These are phyloP conservation scores for Scylla paramamosain DNA, from an alignment of 1,140 invertebrate genomes.

Conservation along the genomic window DNA sequence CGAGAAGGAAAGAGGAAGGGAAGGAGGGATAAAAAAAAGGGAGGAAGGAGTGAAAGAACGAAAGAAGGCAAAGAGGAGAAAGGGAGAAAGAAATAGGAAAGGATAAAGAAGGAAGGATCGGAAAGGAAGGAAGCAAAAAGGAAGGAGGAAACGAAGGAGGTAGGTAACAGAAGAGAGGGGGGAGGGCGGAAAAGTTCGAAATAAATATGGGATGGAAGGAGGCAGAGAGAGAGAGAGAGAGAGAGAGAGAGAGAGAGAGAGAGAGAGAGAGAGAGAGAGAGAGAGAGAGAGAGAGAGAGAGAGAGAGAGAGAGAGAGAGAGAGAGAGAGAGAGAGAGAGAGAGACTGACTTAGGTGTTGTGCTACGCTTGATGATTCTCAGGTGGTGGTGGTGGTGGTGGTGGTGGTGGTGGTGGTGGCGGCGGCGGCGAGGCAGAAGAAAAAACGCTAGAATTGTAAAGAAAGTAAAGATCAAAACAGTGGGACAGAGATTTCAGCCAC, in stretches of 20 bases:
- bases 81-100: neutral
- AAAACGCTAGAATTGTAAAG: too few species aligned
- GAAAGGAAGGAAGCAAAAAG: neutral
- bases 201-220: neutral
- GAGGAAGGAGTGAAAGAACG: neutral
- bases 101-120: neutral
- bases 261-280: neutral
- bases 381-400: too few species aligned
- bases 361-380: too few species aligned
- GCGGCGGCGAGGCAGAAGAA: too few species aligned
- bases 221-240: neutral
- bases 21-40: neutral
- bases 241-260: neutral
- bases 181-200: neutral
- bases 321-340: neutral
- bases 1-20: neutral
- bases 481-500: too few species aligned
- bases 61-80: neutral
- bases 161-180: neutral
- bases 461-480: too few species aligned
- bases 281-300: neutral
- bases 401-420: too few species aligned
- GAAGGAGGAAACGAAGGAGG: neutral
- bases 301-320: neutral
- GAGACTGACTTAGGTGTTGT: neutral